These are phyloP conservation scores for Ammodytes marinus DNA, from an alignment of 2,113 vertebrate genomes.

Conservation along the genomic window DNA sequence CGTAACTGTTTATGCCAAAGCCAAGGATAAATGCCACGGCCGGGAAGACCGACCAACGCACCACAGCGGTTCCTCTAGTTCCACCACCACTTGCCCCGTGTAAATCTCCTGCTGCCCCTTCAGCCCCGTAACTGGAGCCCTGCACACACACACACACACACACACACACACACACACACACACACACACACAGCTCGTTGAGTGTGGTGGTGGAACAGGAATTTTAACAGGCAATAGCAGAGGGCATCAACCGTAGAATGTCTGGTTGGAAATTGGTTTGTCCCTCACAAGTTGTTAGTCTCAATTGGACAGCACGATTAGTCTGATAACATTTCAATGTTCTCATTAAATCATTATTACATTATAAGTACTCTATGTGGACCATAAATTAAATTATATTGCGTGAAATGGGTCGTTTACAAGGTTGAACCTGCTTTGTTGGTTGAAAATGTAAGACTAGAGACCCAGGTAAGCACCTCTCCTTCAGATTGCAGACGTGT, in stretches of 20 bases:
- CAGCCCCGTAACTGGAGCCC: constrained; percentile 71
- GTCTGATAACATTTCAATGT: background rate
- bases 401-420: background rate
- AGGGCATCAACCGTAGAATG: constrained; percentile 21
- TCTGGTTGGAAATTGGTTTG: constrained; percentile 4
- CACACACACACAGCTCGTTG: constrained; percentile 25
- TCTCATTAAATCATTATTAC: background rate
- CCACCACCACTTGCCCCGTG: constrained; percentile 62
- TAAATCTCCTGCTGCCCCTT: constrained; percentile 72
- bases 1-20: constrained; percentile 64
- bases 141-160: constrained; percentile 17
- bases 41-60: constrained; percentile 24
- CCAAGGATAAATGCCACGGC: constrained; percentile 63
- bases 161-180: constrained; percentile 17
- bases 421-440: background rate
- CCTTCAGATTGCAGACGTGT: background rate
- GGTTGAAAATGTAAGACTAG: background rate
- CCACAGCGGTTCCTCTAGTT: constrained; percentile 25
- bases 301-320: background rate
- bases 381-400: background rate
- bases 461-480: background rate
- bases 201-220: constrained; percentile 39
- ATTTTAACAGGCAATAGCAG: constrained; percentile 58
- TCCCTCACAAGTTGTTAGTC: background rate
- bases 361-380: rapidly evolving